Evolutionary conservation across 2,888 invertebrate species (phyloP).

Genomic region (Drymonia ruficornis): DNA sequence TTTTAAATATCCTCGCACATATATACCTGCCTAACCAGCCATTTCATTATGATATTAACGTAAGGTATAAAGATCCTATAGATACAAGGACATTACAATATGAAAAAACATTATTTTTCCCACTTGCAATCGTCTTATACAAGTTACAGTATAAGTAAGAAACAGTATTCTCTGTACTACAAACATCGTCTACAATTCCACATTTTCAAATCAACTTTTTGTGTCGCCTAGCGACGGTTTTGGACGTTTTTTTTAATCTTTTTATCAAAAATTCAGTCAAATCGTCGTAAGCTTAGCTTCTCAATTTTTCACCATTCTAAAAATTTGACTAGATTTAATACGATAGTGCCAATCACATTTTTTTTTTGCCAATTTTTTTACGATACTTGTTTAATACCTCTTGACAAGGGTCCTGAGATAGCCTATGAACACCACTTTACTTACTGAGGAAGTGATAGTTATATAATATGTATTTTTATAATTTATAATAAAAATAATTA

Average conservation of each 20-base stretch:
- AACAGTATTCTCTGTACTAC: slow-evolving; percentile 49
- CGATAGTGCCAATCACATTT: slow-evolving; percentile 70
- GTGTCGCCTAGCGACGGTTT: slow-evolving; percentile 76
- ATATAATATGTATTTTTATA: slow-evolving; percentile 59
- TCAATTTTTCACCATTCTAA: slow-evolving; percentile 55
- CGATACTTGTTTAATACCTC: slow-evolving; percentile 37
- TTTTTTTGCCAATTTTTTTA: slow-evolving; percentile 59
- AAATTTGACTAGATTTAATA: slow-evolving; percentile 84
- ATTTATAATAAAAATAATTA: slow-evolving; percentile 65
- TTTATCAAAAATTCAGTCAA: slow-evolving; percentile 77
- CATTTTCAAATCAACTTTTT: slow-evolving; percentile 74
- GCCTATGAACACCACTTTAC: slow-evolving; percentile 61
- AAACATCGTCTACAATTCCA: slow-evolving; percentile 76
- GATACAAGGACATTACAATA: slow-evolving; percentile 77
- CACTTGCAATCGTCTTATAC: slow-evolving; percentile 67
- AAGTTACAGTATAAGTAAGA: slow-evolving; percentile 70
- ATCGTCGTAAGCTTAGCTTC: slow-evolving; percentile 69
- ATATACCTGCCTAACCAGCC: slow-evolving; percentile 81
- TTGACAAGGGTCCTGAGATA: slow-evolving; percentile 49
- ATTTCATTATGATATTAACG: slow-evolving; percentile 77
- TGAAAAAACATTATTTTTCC: slow-evolving; percentile 59
- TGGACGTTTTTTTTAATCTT: slow-evolving; percentile 71
- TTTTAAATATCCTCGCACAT: slow-evolving; percentile 83
- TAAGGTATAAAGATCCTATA: slow-evolving; percentile 81
- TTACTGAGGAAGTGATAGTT: slow-evolving; percentile 75